Conservation (phyloP, 1,140 invertebrate species). For the Trichonephila clavata region DNA sequence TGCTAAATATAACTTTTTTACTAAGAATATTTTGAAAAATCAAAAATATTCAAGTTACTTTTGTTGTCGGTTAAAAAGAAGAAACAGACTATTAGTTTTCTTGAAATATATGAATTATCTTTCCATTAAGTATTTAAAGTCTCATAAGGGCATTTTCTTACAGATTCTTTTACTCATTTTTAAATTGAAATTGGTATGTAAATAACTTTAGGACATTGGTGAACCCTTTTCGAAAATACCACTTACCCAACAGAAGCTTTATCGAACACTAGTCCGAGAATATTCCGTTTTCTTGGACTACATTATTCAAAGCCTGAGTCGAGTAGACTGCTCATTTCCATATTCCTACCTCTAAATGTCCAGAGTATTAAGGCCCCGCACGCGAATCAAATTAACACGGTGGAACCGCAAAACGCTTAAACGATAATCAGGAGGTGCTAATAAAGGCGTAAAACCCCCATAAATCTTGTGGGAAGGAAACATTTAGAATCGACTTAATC, state of each 20-base stretch:
- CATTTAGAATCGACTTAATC: slow-evolving; percentile 74
- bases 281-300: neutral
- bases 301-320: slow-evolving; percentile 18
- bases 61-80: too few species aligned
- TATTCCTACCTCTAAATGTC: slow-evolving; percentile 33
- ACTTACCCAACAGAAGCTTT: neutral
- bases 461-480: slow-evolving; percentile 74
- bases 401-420: slow-evolving; percentile 49
- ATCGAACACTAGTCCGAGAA: neutral
- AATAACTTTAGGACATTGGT: too few species aligned
- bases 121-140: too few species aligned
- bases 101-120: too few species aligned
- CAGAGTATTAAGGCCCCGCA: slow-evolving; percentile 12
- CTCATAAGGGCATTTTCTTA: too few species aligned
- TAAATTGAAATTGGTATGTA: too few species aligned
- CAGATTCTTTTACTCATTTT: too few species aligned
- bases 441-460: slow-evolving; percentile 72
- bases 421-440: slow-evolving; percentile 49
- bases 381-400: slow-evolving; percentile 64
- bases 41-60: too few species aligned
- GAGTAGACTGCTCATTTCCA: slow-evolving; percentile 37
- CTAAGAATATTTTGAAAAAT: too few species aligned
- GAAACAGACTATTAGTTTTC: too few species aligned
- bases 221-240: too few species aligned
- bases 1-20: too few species aligned